Evolutionary conservation across 1,140 invertebrate species (phyloP).

Genomic region (Drosophila kohkoa): DNA sequence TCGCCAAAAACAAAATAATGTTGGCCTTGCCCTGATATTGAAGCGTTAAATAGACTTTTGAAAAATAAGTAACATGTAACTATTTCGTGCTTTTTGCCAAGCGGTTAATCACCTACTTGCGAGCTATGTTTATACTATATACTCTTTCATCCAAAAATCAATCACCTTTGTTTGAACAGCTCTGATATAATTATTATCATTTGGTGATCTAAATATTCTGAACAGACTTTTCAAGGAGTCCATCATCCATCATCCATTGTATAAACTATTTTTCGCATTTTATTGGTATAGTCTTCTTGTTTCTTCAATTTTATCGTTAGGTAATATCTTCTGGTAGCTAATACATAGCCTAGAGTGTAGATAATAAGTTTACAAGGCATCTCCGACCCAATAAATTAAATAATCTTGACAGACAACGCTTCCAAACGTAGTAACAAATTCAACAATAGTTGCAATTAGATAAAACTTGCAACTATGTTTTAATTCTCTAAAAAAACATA

Average conservation of each 20-base stretch:
- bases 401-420: too few relatives aligned
- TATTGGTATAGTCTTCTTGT: background rate
- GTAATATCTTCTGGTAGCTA: too few relatives aligned
- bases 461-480: too few relatives aligned
- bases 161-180: constrained; percentile 32
- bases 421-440: too few relatives aligned
- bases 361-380: too few relatives aligned
- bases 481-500: too few relatives aligned
- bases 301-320: too few relatives aligned
- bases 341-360: too few relatives aligned
- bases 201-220: constrained; percentile 23
- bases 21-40: constrained; percentile 51
- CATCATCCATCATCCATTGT: constrained; percentile 7
- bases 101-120: constrained; percentile 12
- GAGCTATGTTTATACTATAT: background rate
- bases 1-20: constrained; percentile 20
- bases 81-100: background rate
- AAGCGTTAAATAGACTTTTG: constrained; percentile 51
- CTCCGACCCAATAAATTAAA: too few relatives aligned
- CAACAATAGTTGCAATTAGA: too few relatives aligned
- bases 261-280: constrained; percentile 30
- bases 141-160: constrained; percentile 17
- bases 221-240: constrained; percentile 18
- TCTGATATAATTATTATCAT: constrained; percentile 41
- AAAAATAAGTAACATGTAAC: constrained; percentile 10